Percentiles rank a stretch among this genome's conserved stretches.
phyloP scores from a whole-genome alignment of 1,140 invertebrate species.

The Microplitis mediator region DNA sequence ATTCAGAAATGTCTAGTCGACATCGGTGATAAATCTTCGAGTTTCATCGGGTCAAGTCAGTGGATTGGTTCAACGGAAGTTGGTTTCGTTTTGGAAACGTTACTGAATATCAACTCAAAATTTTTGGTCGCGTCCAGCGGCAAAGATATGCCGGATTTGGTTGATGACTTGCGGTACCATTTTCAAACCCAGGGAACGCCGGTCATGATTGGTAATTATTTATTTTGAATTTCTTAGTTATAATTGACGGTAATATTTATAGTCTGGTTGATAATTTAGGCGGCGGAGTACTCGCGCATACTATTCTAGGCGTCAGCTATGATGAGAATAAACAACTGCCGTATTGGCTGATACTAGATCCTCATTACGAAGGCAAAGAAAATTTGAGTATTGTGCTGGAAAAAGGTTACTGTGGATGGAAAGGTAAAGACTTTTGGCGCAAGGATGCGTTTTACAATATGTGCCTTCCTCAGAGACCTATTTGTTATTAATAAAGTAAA shows the following conservation, averaged over 20 bases:
- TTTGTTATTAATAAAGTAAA: conserved; percentile 39
- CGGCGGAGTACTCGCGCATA: conserved; percentile 96
- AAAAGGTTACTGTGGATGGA: conserved; percentile 96
- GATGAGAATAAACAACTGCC: conserved; percentile 77
- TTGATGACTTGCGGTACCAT: conserved; percentile 83
- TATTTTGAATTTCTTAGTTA: not conserved
- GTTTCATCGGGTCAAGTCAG: conserved; percentile 87
- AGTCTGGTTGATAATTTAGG: conserved; percentile 64
- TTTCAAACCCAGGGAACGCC: conserved; percentile 94
- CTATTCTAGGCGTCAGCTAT: conserved; percentile 93
- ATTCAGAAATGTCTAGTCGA: conserved; percentile 95
- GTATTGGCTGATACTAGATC: conserved; percentile 94
- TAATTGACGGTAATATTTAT: not conserved
- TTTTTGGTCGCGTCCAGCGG: conserved; percentile 86
- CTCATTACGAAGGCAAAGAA: conserved; percentile 92
- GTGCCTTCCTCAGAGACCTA: conserved; percentile 83
- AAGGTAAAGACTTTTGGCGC: conserved; percentile 88
- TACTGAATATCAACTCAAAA: conserved; percentile 79
- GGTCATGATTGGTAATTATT: conserved; percentile 90
- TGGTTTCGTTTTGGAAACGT: conserved; percentile 85
- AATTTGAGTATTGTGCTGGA: conserved; percentile 72
- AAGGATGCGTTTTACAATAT: conserved; percentile 93
- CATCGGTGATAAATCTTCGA: conserved; percentile 89
- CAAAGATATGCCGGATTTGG: conserved; percentile 80
- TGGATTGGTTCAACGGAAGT: conserved; percentile 99